phyloP scores from a whole-genome alignment of 2,797 vertebrate genomes.

The Anniella stebbinsi region DNA sequence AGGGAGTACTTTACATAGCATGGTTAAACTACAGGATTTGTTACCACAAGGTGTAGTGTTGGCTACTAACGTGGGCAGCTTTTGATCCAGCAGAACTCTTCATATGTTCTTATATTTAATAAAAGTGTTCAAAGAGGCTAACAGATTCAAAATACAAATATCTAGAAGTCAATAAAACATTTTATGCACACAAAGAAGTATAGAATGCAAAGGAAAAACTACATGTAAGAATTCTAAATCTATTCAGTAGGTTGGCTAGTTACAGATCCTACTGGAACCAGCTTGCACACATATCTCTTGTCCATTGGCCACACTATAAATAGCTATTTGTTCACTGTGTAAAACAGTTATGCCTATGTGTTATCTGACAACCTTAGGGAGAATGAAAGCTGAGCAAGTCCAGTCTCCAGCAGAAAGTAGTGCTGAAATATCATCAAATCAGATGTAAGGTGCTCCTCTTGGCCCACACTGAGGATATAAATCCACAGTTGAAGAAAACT shows the following conservation, averaged over 20 bases:
- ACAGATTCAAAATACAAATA: not conserved
- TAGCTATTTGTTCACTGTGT: not conserved
- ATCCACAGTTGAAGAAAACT: not conserved
- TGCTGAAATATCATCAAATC: conserved; percentile 12
- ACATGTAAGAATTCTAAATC: not conserved
- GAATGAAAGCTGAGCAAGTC: conserved; percentile 5
- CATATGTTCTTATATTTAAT: not conserved
- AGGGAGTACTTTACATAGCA: not conserved
- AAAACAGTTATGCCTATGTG: not conserved
- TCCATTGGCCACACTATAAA: not conserved
- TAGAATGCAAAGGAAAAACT: not conserved
- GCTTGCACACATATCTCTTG: not conserved
- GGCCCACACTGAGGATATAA: not conserved
- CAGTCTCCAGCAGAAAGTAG: not conserved
- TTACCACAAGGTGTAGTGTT: not conserved
- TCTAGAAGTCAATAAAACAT: not conserved
- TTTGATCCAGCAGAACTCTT: not conserved
- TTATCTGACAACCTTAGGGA: not conserved
- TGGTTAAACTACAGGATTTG: not conserved
- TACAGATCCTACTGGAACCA: not conserved
- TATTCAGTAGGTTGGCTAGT: not conserved
- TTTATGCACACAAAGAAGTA: not conserved
- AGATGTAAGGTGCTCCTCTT: not conserved
- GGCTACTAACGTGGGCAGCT: not conserved
- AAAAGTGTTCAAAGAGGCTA: not conserved